phyloP scores from a whole-genome alignment of 2,888 invertebrate genomes.

The Thereva unica region DNA sequence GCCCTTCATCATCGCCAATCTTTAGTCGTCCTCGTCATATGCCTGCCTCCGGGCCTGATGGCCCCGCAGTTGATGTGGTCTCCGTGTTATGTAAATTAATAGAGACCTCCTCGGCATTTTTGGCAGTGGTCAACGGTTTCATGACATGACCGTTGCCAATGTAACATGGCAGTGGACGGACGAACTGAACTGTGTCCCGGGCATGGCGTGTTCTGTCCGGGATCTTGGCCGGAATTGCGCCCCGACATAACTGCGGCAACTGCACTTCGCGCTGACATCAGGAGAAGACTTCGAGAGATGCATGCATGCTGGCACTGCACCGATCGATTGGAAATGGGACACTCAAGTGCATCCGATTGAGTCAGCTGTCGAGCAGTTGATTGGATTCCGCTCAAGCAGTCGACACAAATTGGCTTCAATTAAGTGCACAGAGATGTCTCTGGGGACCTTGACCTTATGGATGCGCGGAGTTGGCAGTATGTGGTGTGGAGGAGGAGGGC shows the following conservation, averaged over 20 bases:
- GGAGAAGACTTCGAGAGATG: not conserved
- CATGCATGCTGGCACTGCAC: not conserved
- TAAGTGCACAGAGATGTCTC: constrained; percentile 13
- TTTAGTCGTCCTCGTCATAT: not conserved
- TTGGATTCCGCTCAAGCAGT: constrained; percentile 13
- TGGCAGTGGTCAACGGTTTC: not conserved
- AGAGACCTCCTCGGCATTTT: not conserved
- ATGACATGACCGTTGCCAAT: too few relatives aligned
- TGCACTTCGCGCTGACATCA: too few relatives aligned
- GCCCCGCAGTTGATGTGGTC: constrained; percentile 9
- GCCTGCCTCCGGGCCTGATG: not conserved
- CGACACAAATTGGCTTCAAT: constrained; percentile 31
- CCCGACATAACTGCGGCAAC: too few relatives aligned
- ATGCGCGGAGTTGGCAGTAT: not conserved
- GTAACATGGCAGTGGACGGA: not conserved
- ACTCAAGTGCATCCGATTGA: constrained; percentile 21
- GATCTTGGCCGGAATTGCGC: too few relatives aligned
- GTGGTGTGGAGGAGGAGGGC: too few relatives aligned
- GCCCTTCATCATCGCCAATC: not conserved
- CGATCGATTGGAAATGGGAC: constrained; percentile 11
- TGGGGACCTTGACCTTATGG: constrained; percentile 25
- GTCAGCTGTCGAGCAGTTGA: constrained; percentile 12
- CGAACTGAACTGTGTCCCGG: not conserved
- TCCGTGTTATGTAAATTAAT: constrained; percentile 15
- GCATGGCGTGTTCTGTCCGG: too few relatives aligned